These are phyloP conservation scores for Ophraella communa DNA, from an alignment of 2,888 invertebrate genomes.

Conservation along the genomic window DNA sequence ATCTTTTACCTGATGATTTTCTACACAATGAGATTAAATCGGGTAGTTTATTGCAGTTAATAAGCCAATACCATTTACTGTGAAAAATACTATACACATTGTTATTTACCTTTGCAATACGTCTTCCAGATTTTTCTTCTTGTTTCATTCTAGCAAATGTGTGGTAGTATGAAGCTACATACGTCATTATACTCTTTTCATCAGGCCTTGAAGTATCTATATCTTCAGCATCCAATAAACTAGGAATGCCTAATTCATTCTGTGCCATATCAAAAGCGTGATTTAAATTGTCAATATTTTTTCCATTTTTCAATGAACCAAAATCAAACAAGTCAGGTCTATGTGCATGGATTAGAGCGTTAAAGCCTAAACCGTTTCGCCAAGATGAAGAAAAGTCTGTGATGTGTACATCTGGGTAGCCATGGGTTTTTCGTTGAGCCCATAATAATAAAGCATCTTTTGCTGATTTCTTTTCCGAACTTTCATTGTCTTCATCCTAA, in stretches of 20 bases:
- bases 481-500: constrained; percentile 93
- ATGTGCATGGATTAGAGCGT: constrained; percentile 97
- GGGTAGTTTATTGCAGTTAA: no score
- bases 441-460: constrained; percentile 97
- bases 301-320: constrained; percentile 76
- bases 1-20: no score
- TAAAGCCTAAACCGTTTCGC: constrained; percentile 96
- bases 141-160: constrained; percentile 99
- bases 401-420: constrained; percentile 88
- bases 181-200: constrained; percentile 98
- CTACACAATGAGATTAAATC: no score
- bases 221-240: constrained; percentile 94
- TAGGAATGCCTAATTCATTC: constrained; percentile 89
- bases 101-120: constrained; percentile 90
- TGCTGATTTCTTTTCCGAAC: constrained; percentile 97
- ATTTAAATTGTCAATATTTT: constrained; percentile 94
- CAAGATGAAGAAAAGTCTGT: constrained; percentile 92
- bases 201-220: constrained; percentile 94
- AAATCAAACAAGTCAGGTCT: constrained; percentile 94
- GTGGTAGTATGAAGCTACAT: constrained; percentile 98
- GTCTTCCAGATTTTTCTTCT: constrained; percentile 95
- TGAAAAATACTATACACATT: no score
- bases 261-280: constrained; percentile 97
- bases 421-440: constrained; percentile 98
- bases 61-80: no score